phyloP scores from a whole-genome alignment of 2,888 invertebrate species.

The Colletes collaris region DNA sequence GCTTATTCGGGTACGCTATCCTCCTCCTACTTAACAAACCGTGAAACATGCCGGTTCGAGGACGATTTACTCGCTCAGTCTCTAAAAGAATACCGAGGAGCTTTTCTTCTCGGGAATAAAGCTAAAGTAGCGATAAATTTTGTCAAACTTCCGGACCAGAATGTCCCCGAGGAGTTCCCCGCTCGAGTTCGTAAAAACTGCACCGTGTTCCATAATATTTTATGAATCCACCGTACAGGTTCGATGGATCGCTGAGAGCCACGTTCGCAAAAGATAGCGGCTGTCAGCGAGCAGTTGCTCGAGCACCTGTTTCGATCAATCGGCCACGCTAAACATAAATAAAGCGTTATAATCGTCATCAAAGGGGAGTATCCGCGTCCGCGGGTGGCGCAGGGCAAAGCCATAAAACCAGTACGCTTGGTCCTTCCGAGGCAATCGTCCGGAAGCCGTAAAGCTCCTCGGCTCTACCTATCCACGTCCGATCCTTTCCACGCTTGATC shows the following conservation, averaged over 20 bases:
- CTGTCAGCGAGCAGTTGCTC: too few species aligned
- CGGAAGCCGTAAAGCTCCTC: constrained; percentile 55
- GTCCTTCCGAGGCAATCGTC: constrained; percentile 42
- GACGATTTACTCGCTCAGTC: constrained; percentile 5
- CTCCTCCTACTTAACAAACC: background rate
- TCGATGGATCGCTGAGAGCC: too few species aligned
- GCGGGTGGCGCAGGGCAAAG: constrained; percentile 3
- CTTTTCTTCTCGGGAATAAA: background rate
- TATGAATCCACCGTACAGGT: too few species aligned
- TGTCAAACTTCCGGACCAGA: too few species aligned
- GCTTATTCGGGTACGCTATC: background rate
- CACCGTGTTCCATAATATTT: too few species aligned
- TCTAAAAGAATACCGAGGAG: background rate
- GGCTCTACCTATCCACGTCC: constrained; percentile 12
- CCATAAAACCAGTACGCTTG: constrained; percentile 39
- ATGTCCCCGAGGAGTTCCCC: too few species aligned
- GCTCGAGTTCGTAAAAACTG: too few species aligned
- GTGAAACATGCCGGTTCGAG: constrained; percentile 19
- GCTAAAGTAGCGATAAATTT: background rate
- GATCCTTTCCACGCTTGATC: constrained; percentile 50
- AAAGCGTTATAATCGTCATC: background rate
- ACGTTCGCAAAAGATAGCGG: too few species aligned
- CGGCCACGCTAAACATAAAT: too few species aligned
- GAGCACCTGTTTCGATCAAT: too few species aligned
- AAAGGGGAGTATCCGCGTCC: background rate